phyloP scores from a whole-genome alignment of 2,797 vertebrate species.

The Sphenopsis melanotis region DNA sequence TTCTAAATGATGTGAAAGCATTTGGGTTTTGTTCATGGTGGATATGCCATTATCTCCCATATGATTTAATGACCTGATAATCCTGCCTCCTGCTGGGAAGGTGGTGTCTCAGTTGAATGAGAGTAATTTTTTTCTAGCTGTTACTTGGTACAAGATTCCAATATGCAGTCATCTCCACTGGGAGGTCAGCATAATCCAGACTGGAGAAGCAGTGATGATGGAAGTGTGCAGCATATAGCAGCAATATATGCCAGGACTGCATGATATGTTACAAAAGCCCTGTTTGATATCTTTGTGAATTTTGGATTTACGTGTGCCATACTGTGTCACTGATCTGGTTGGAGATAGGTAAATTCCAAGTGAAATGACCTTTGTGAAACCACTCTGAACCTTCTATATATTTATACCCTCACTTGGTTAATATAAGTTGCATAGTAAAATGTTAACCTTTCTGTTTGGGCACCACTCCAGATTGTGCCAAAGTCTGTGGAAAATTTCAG shows the following conservation, averaged over 20 bases:
- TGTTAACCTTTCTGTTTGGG: background rate
- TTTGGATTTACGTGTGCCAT: background rate
- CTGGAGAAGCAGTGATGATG: background rate
- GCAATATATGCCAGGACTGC: background rate
- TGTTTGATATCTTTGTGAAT: slow-evolving; percentile 1
- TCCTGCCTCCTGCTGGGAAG: background rate
- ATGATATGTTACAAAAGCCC: background rate
- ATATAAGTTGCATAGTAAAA: background rate
- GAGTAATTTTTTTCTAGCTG: background rate
- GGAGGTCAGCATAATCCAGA: slow-evolving; percentile 3
- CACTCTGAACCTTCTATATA: background rate
- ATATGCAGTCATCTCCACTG: background rate
- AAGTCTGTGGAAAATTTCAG: background rate
- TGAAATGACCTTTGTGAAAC: background rate
- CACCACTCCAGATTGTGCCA: background rate
- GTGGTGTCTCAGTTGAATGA: background rate
- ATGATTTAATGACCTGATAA: slow-evolving; percentile 21
- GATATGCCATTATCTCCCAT: background rate
- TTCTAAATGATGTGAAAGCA: background rate
- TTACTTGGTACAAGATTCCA: slow-evolving; percentile 6
- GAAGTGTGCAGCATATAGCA: background rate
- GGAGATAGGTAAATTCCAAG: background rate
- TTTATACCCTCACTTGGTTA: background rate
- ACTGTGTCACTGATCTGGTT: background rate
- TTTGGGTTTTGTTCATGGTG: background rate